Evolutionary conservation across 2,888 invertebrate species (phyloP), one percentile per base, ranked within the genome.

Genomic region (Acanthoscelides obtectus): DNA sequence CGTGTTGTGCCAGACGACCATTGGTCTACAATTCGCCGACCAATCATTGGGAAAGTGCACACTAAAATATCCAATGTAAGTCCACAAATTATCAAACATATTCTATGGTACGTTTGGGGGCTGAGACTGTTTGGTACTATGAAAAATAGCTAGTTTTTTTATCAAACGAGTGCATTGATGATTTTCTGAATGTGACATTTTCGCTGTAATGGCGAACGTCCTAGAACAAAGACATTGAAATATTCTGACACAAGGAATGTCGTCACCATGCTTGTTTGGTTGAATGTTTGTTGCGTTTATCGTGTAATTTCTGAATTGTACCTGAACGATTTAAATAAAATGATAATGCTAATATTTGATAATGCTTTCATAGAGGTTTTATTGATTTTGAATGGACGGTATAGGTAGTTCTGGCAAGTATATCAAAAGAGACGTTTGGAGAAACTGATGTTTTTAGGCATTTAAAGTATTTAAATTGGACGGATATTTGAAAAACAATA

Each of bases 11-110:
- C 90, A 90, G 90, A 91, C 91, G 92, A 89, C 92, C 92, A 92
- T 93, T 92, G 92, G 92, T 91, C 91, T 92, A 92, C 89, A 90
- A 89, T 91, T 91, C 90, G 91, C 90, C 92, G 92, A 92, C 94
- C 94, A 94, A 94, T 94, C 94, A 93, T 92, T 89, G 92, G 89
- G 90, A 93, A 91, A 92, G 91, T 91, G 90, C 90, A 86, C 86
- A 87, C 88, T 88, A 88, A 89, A 89, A 88, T 90, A 89, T 88
- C 90, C 90, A 90, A 90, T 90, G 91, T 91, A 91, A 91, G 91
- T 91, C 87, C 88, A 88, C 89, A 89, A 89, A 90, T 89, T 90
- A 89, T 89, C 89, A 88, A 88, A 87, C 88, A 85, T 84, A 83
- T 83, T 82, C 81, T 79, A 81, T 80, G 80, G 70, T 73, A 73